Conservation (phyloP, 2,888 invertebrate species). For the Pachycephus smyrnensis region DNA sequence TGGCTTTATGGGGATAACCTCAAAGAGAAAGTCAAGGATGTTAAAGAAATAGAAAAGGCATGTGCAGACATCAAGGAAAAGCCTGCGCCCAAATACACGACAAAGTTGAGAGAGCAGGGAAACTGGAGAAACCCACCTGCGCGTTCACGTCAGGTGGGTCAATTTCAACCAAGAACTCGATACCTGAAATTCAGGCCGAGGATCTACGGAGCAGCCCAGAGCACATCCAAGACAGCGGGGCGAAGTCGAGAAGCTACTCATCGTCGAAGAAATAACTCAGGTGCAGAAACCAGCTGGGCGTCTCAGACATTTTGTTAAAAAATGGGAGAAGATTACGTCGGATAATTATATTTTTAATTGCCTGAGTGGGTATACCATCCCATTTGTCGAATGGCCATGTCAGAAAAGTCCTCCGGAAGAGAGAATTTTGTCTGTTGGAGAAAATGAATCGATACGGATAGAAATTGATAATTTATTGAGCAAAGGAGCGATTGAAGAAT, state of each 20-base stretch:
- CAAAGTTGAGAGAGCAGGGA: slow-evolving; percentile 24
- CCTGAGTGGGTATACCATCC: slow-evolving; percentile 24
- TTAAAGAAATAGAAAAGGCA: slow-evolving; percentile 28
- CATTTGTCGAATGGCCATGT: slow-evolving; percentile 11
- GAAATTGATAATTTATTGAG: slow-evolving; percentile 18
- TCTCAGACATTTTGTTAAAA: slow-evolving; percentile 12
- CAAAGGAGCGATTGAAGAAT: slow-evolving; percentile 21
- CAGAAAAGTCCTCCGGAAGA: slow-evolving; percentile 5
- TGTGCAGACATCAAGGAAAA: slow-evolving; percentile 27
- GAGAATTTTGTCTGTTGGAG: neutral
- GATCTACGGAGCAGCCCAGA: neutral
- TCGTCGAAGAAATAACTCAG: slow-evolving; percentile 22
- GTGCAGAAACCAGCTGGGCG: slow-evolving; percentile 17
- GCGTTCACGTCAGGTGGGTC: slow-evolving; percentile 11
- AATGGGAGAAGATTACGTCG: slow-evolving; percentile 22
- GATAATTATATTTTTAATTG: slow-evolving; percentile 19
- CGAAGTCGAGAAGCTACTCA: slow-evolving; percentile 20
- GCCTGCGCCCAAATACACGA: slow-evolving; percentile 2
- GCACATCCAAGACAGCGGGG: slow-evolving; percentile 5
- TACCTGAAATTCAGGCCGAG: slow-evolving; percentile 19
- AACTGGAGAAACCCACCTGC: slow-evolving; percentile 28
- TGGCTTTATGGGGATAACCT: slow-evolving; percentile 31
- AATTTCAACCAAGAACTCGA: slow-evolving; percentile 14
- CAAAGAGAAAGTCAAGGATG: slow-evolving; percentile 31
- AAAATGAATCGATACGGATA: neutral